Percentiles rank a stretch among this genome's conserved stretches.
phyloP scores from a whole-genome alignment of 2,113 vertebrate species.

The Phainopepla nitens region DNA sequence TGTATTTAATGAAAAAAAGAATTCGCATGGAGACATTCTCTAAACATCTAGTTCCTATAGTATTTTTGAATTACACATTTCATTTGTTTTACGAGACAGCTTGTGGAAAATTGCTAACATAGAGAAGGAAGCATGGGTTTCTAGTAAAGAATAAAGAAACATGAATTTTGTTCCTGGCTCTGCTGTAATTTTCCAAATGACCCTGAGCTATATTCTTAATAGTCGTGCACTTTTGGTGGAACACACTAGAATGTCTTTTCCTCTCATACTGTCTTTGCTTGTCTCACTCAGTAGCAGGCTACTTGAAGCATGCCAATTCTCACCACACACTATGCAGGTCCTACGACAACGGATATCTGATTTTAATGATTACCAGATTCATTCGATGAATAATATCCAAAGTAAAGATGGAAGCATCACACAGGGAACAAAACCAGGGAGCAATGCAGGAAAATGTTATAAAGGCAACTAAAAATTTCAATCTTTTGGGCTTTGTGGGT shows the following conservation, averaged over 20 bases:
- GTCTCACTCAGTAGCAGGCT: not conserved
- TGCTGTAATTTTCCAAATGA: not conserved
- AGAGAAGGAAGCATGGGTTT: not conserved
- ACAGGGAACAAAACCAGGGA: not conserved
- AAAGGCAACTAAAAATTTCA: not conserved
- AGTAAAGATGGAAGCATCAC: not conserved
- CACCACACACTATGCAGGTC: not conserved
- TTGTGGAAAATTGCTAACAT: not conserved
- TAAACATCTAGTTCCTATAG: not conserved
- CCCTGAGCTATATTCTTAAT: not conserved
- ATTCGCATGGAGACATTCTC: not conserved
- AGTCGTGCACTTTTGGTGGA: not conserved
- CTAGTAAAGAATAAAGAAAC: not conserved
- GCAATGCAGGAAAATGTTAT: not conserved
- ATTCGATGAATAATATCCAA: not conserved
- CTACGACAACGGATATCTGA: not conserved
- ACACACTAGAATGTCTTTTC: not conserved
- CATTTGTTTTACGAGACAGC: not conserved
- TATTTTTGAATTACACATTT: not conserved
- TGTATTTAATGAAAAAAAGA: not conserved
- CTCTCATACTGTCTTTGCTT: not conserved
- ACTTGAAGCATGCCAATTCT: not conserved
- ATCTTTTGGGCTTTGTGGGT: not conserved
- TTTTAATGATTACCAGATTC: not conserved
- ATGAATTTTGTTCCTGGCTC: not conserved